Percentiles rank a stretch among this genome's conserved stretches.
These are phyloP conservation scores for Drosophila tripunctata DNA, from an alignment of 2,888 invertebrate genomes.

Conservation along the genomic window DNA sequence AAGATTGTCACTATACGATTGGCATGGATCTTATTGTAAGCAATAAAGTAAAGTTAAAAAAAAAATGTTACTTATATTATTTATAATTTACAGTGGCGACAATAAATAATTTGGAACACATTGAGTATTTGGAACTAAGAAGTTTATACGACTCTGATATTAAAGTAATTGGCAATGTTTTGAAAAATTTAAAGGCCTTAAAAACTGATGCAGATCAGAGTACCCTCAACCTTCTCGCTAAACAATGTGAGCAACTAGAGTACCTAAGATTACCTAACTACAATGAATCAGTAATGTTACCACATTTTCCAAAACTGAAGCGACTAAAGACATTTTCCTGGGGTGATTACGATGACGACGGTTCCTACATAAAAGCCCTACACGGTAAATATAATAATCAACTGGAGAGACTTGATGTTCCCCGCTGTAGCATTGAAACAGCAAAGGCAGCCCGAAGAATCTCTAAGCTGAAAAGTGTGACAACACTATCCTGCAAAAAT, in stretches of 20 bases:
- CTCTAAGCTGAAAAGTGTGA: background rate
- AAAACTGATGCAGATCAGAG: background rate
- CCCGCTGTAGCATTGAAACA: background rate
- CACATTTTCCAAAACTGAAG: background rate
- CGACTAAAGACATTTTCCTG: background rate
- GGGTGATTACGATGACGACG: background rate
- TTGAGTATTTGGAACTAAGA: background rate
- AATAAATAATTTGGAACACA: background rate
- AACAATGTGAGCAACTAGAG: background rate
- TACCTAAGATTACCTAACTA: background rate
- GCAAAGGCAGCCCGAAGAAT: background rate
- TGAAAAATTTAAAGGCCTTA: background rate
- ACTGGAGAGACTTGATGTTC: background rate
- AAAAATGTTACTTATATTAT: background rate
- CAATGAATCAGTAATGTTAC: background rate
- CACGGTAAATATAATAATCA: slow-evolving; percentile 6
- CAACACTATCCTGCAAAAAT: background rate
- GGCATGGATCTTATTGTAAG: background rate
- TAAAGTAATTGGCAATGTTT: background rate
- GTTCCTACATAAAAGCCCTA: background rate
- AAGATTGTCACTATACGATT: background rate
- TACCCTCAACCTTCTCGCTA: background rate
- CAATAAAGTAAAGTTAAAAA: background rate
- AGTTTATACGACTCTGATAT: background rate
- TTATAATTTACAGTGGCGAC: background rate